Evolutionary conservation across 2,113 vertebrate genomes (phyloP).

Genomic region (Otus sunia): DNA sequence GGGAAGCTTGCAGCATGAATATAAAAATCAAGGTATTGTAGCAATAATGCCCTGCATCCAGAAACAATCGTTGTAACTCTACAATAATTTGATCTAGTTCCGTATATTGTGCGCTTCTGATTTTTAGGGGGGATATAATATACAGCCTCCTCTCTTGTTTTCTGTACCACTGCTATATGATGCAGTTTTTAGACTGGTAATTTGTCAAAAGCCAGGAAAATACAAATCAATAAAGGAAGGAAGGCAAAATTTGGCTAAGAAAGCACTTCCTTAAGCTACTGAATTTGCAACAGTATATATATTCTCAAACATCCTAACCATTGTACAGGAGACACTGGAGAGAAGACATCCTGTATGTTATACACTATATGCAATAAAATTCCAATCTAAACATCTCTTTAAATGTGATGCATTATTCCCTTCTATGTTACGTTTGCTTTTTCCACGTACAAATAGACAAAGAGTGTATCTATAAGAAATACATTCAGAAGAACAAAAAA

Average conservation of each 20-base stretch:
- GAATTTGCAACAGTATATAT: conserved; percentile 28
- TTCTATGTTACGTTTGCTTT: conserved; percentile 40
- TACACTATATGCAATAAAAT: not conserved
- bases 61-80: conserved; percentile 52
- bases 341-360: conserved; percentile 15
- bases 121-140: not conserved
- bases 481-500: conserved; percentile 52
- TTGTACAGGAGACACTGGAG: not conserved
- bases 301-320: conserved; percentile 19
- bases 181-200: conserved; percentile 7
- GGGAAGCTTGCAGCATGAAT: conserved; percentile 3
- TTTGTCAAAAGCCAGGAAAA: conserved; percentile 60
- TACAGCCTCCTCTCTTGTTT: not conserved
- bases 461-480: conserved; percentile 52
- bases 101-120: not conserved
- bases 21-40: conserved; percentile 28
- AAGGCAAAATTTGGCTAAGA: conserved; percentile 54
- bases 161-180: not conserved
- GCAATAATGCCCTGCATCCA: conserved; percentile 22
- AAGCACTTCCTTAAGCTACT: conserved; percentile 40
- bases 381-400: conserved; percentile 26
- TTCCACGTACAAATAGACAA: conserved; percentile 43
- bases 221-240: conserved; percentile 49
- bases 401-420: conserved; percentile 22
- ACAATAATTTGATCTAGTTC: conserved; percentile 24